Base-by-base conservation (phyloP, 1,140 invertebrate species). In the Leptestheria dahalacensis region DNA sequence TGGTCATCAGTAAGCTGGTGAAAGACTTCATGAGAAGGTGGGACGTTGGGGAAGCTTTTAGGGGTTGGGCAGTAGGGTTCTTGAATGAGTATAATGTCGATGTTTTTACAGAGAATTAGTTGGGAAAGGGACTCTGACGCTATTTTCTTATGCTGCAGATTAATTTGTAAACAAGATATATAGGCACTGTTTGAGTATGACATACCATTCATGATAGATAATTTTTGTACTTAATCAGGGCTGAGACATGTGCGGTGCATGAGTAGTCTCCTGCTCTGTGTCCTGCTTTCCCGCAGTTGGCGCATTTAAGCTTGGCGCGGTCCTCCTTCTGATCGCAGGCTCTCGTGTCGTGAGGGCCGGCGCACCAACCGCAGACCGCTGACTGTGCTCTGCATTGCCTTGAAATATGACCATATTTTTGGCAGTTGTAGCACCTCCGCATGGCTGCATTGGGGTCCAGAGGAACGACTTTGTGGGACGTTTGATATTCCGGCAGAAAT, bases 51-150 rank as follows among this genome's bases (percentile, higher is more conserved):
- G n/a, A n/a, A n/a, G n/a, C n/a, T n/a, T n/a, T n/a, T n/a, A 24
- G 21, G n/a, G 24, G n/a, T 53, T n/a, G 4, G 24, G 26, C 20
- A 20, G 24, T 53, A 53, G 21, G 51, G 51, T 25, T 53, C 51
- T 23, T 53, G 51, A 25, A 53, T 53, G 26, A 53, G 24, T 15
- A 25, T 25, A 53, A 53, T 53, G 26, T 53, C 51, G 21, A 53
- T 26, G 21, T 26, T 25, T 53, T 21, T 15, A n/a, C 26, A 20
- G 15, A 53, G n/a, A n/a, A 53, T 53, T 20, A 26, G 21, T 25
- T 9, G 21, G 15, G 21, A 21, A 23, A 53, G 24, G 21, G 26
- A 21, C 15, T 20, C 26, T 53, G 51, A 53, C 9, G 51, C 51
- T 25, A 26, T 25, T 20, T 15, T 24, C 20, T 25, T 24, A 26